Conservation (phyloP, 2,888 invertebrate genomes). For the Drosophila ochracea region DNA sequence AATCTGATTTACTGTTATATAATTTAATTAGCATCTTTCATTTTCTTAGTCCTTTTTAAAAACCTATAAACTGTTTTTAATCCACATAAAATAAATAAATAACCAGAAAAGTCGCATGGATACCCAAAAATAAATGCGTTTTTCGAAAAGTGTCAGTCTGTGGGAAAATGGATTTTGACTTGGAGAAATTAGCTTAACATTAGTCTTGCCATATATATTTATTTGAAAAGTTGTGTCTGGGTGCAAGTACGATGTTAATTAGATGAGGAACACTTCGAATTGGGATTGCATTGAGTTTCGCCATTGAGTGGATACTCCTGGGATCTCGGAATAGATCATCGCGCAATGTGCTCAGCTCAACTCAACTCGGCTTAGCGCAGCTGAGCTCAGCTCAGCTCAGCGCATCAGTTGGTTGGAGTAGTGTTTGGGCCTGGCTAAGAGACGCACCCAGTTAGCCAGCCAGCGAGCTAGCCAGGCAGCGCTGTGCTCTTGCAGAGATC, state of each 20-base stretch:
- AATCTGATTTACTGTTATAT: neutral
- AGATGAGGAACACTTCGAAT: neutral
- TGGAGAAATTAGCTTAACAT: neutral
- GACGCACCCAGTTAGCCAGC: conserved; percentile 7
- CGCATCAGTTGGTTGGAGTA: conserved; percentile 11
- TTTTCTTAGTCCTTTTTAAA: too few species aligned
- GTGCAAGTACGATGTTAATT: neutral
- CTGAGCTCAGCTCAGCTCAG: neutral
- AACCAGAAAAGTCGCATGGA: too few species aligned
- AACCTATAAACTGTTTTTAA: too few species aligned
- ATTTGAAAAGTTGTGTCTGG: neutral
- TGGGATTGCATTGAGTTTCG: neutral
- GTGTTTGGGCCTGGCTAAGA: conserved; percentile 14
- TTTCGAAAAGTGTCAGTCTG: neutral
- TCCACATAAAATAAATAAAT: too few species aligned
- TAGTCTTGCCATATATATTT: neutral
- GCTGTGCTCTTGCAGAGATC: neutral
- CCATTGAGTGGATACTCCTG: neutral
- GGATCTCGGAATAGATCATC: conserved; percentile 14
- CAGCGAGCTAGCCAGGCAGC: neutral
- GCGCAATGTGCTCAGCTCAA: neutral
- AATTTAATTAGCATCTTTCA: neutral
- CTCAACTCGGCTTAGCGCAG: neutral
- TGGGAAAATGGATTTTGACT: neutral
- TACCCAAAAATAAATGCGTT: neutral